These are phyloP conservation scores for Calameuta idolon DNA, from an alignment of 2,888 invertebrate species.

Conservation along the genomic window DNA sequence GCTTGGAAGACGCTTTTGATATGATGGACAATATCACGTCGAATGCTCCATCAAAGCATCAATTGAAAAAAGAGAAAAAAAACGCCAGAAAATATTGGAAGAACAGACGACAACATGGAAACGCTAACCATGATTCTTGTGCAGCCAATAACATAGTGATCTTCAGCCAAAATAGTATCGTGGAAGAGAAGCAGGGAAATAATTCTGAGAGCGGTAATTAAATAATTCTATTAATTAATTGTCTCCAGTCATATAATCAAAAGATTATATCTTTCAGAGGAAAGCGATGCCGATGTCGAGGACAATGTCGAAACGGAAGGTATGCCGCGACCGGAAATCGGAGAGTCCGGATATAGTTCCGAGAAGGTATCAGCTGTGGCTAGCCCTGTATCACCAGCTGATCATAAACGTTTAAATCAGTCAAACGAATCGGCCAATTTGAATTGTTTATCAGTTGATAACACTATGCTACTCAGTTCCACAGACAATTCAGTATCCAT, in stretches of 20 bases:
- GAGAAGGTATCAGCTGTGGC: slow-evolving; percentile 71
- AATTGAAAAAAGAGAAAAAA: slow-evolving; percentile 75
- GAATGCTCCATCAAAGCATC: slow-evolving; percentile 72
- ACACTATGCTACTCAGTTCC: slow-evolving; percentile 21
- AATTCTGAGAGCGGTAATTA: slow-evolving; percentile 14
- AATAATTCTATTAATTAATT: neutral
- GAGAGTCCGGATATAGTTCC: slow-evolving; percentile 79
- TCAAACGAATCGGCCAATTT: slow-evolving; percentile 16
- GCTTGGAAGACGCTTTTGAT: slow-evolving; percentile 48
- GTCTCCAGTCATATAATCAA: neutral
- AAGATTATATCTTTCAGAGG: slow-evolving; percentile 66
- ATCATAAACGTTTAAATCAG: slow-evolving; percentile 27
- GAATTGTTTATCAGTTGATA: slow-evolving; percentile 20
- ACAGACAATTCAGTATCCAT: slow-evolving; percentile 17
- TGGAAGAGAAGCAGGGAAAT: slow-evolving; percentile 47
- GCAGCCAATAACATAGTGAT: slow-evolving; percentile 27
- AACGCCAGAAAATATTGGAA: slow-evolving; percentile 71
- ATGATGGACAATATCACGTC: slow-evolving; percentile 43
- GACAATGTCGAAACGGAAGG: slow-evolving; percentile 76
- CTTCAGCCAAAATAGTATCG: slow-evolving; percentile 39
- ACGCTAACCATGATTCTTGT: neutral
- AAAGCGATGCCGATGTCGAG: slow-evolving; percentile 85
- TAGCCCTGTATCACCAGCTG: slow-evolving; percentile 67
- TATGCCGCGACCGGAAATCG: slow-evolving; percentile 67
- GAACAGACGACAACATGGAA: slow-evolving; percentile 47